Conservation (phyloP, 2,113 vertebrate genomes). For the Stigmatopora argus region DNA sequence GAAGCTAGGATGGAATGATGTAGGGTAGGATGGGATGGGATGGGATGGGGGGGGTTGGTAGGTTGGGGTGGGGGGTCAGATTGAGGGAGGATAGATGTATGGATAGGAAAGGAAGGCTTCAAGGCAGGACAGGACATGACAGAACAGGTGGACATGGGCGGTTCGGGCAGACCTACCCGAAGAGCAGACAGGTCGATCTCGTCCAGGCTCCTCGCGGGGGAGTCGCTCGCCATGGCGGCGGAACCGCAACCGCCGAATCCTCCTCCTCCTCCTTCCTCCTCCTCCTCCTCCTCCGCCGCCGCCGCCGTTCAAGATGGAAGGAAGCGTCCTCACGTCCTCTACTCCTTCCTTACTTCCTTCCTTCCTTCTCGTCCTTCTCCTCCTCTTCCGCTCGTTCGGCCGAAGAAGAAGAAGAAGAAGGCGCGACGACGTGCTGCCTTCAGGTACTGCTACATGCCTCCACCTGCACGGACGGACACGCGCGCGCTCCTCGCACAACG, state of each 20-base stretch:
- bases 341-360: neutral
- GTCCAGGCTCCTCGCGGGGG: constrained; percentile 91
- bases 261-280: no score
- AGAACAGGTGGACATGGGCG: neutral
- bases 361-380: constrained; percentile 21
- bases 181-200: constrained; percentile 95
- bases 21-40: neutral
- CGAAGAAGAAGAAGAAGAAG: constrained; percentile 11
- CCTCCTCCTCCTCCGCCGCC: constrained; percentile 15
- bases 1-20: neutral
- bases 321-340: constrained; percentile 2
- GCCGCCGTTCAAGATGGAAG: constrained; percentile 53
- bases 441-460: constrained; percentile 54
- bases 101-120: neutral
- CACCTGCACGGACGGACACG: constrained; percentile 17
- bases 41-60: neutral
- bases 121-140: neutral
- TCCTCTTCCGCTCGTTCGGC: constrained; percentile 25
- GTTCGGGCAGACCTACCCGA: constrained; percentile 73
- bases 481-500: neutral
- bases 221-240: constrained; percentile 92
- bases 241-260: constrained; percentile 2
- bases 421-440: constrained; percentile 37
- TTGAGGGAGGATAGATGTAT: neutral
- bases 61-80: neutral